Conservation (phyloP, 2,888 invertebrate species). For the Steromphala cineraria region DNA sequence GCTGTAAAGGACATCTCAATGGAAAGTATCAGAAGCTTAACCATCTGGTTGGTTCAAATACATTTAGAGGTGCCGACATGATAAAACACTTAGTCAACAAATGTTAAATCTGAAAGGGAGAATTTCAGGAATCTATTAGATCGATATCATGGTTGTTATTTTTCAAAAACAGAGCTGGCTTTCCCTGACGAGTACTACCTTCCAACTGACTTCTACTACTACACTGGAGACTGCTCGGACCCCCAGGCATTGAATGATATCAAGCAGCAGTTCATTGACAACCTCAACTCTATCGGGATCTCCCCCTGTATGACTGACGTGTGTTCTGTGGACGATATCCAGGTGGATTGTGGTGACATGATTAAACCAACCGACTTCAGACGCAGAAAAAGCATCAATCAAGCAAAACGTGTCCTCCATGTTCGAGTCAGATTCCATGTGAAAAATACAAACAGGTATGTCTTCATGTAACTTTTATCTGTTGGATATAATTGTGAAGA, state of each 20-base stretch:
- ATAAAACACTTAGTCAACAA: no score
- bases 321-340: not conserved
- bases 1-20: no score
- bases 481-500: no score
- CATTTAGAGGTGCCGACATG: no score
- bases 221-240: not conserved
- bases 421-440: not conserved
- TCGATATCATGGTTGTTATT: not conserved
- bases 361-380: not conserved
- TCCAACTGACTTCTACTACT: not conserved
- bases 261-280: not conserved
- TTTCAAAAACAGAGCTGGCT: not conserved
- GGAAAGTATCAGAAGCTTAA: no score
- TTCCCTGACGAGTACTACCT: not conserved
- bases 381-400: not conserved
- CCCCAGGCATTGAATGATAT: not conserved
- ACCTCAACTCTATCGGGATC: not conserved
- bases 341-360: not conserved
- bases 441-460: not conserved
- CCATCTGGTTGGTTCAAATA: no score
- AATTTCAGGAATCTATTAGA: not conserved
- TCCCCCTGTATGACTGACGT: not conserved
- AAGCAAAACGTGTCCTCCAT: not conserved
- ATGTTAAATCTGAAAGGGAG: no score
- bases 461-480: no score